Base-by-base conservation (phyloP, 2,888 invertebrate genomes). In the Keiferia lycopersicella region DNA sequence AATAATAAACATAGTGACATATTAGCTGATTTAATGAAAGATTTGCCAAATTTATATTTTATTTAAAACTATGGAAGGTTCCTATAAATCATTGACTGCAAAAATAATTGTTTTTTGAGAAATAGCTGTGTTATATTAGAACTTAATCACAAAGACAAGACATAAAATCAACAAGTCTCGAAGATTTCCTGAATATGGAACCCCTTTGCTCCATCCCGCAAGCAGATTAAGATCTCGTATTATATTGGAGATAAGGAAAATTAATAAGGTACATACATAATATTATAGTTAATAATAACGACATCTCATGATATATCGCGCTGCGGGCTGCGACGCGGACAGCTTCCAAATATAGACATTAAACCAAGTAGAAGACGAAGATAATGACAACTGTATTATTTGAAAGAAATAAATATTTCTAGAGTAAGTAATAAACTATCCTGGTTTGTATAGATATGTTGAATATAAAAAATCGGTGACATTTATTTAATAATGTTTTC, bases 181-280 rank as follows among this genome's bases (percentile, higher is more conserved):
- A n/a, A 12, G 14, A 38, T 18, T 10, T 38, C 16, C 39, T 64
- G 53, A 38, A n/a, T 39, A 67, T 78, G 76, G 78, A 60, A 45
- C 41, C 66, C 71, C 65, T 62, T 57, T 34, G 2, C 66, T 26
- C 59, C 71, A 70, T 69, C 72, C 71, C 71, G 71, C 71, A 64
- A 64, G 41, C 65, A 76, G 78, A 78, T 76, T 76, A 75, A 65
- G 66, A 78, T 74, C 77, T 74, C 71, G 71, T 69, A 68, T 71
- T 73, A 70, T 73, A 69, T 74, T 64, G 51, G 63, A 66, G 61
- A 69, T 66, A 69, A 66, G 67, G 66, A 68, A 73, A 77, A 78
- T 78, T 78, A 81, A 79, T 79, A 79, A 75, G 73, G 76, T 75
- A 79, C 80, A 50, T 78, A 72, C 70, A 75, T 76, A 77, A 73